phyloP scores from a whole-genome alignment of 2,888 invertebrate genomes.

The Volucella bombylans region DNA sequence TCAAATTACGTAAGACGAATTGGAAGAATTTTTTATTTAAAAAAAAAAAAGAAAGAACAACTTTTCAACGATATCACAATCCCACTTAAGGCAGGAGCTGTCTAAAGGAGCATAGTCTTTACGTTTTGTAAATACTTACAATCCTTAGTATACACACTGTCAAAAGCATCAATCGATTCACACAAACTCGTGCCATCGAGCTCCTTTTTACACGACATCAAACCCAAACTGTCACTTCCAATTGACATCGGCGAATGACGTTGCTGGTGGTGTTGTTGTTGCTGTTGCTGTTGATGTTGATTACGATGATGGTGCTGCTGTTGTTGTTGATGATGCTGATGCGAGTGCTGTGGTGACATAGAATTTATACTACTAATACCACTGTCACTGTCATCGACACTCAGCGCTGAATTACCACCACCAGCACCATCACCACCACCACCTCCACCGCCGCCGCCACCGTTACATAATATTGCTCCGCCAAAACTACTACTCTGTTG shows the following conservation, averaged over 20 bases:
- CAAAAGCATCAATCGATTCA: constrained; percentile 81
- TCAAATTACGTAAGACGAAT: too few species aligned
- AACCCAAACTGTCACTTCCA: constrained; percentile 76
- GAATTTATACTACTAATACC: constrained; percentile 70
- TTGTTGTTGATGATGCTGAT: constrained; percentile 76
- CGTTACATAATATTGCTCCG: constrained; percentile 63
- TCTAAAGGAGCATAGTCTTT: neutral
- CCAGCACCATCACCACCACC: constrained; percentile 63
- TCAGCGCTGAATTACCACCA: constrained; percentile 62
- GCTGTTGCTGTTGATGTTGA: constrained; percentile 76
- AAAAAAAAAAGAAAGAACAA: constrained; percentile 13
- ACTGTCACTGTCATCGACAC: constrained; percentile 74
- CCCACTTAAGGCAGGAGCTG: neutral
- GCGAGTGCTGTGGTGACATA: constrained; percentile 75
- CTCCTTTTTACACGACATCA: constrained; percentile 80
- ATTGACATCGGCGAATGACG: constrained; percentile 66
- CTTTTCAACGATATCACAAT: constrained; percentile 60
- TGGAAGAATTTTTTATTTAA: too few species aligned
- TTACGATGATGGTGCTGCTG: constrained; percentile 75
- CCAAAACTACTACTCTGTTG: constrained; percentile 67
- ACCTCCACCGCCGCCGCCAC: constrained; percentile 51
- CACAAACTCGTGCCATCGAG: constrained; percentile 78
- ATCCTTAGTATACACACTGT: constrained; percentile 81
- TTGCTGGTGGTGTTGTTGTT: constrained; percentile 76
- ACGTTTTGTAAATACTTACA: constrained; percentile 79